Evolutionary conservation across 2,113 vertebrate species (phyloP), one percentile per base, ranked within the genome.

Genomic region (Pitta sordida): DNA sequence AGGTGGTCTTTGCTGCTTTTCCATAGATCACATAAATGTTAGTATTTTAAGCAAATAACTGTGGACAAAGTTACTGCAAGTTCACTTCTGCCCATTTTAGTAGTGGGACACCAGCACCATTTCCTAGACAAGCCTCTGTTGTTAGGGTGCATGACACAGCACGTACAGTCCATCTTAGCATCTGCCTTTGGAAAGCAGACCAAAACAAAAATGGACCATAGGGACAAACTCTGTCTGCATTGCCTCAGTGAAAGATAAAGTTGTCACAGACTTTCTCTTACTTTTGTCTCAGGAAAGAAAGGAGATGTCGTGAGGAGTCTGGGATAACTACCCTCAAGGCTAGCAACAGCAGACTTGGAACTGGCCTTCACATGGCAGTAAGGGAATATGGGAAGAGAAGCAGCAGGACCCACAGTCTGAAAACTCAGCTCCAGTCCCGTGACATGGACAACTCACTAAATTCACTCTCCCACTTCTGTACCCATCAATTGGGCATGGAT

Each of bases 1-100:
- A 94, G 71, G 80, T 53, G 59, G 90, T 76, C 63, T 90, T 93
- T 49, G 71, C 81, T 91, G 76, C n/a, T 94, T 19, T 88, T 92
- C 84, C 73, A 67, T 3, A 55, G 58, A 81, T 79, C 24, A 62
- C 44, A 76, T 65, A 75, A 76, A 69, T 5, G 34, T 67, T 46
- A 73, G 16, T 27, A 86, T 93, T 95, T 86, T 53, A 92, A 70
- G 36, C n/a, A 91, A 94, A 30, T 53, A 75, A 92, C 49, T 83
- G 58, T 9, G 13, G 52, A 91, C 68, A 91, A 90, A 92, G 80
- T 79, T 64, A 71, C 60, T 27, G 15, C 22, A 37, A 88, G 41
- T 51, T 65, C 63, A 19, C 51, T 34, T 46, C 39, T 80, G 37
- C 51, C 64, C 12, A 11, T 77, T 95, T 92, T 23, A 86, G 77